Evolutionary conservation across 2,888 invertebrate genomes (phyloP), one percentile per base, ranked within the genome.

Genomic region (Leptarthrus brevirostris): DNA sequence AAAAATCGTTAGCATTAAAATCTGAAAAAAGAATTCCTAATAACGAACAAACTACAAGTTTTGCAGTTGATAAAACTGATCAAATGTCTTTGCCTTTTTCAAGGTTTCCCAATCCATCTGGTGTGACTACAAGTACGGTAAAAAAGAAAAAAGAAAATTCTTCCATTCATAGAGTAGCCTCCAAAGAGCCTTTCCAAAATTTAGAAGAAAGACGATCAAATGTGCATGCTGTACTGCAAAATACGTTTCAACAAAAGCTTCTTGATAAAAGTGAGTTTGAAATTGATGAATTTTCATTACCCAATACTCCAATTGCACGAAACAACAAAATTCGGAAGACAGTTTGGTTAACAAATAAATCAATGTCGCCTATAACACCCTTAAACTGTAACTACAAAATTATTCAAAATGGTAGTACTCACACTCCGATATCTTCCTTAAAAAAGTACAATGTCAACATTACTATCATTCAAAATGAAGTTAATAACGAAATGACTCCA

Each of bases 301-400:
- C 88, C 0, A 82, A 82, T 0, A 88, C 87, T 4, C 87, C 88
- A 1, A 88, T 88, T 73, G 88, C 88, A 3, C 82, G 87, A 4
- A 87, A 86, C 78, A 88, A 87, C 75, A 88, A 87, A 77, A 80
- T 88, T 76, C 85, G 87, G 76, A 87, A 86, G 76, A 87, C 87
- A 73, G 88, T 88, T 6, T 88, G 88, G 88, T 81, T 88, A 1
- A 86, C 87, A 1, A 87, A 79, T 53, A 75, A 76, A 12, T 76
- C 76, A 8, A 73, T 77, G 14, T 77, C 77, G 1, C 77, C 72
- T 12, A 16, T 30, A 52, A 30, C 10, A 2, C 26, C 24, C 22
- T 14, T 14, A 47, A n/a, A 47, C 2, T 12, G 1, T 12, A 14
- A 26, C 2, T 14, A n/a, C n/a, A 18, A 5, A 22, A 0, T n/a